phyloP scores from a whole-genome alignment of 2,113 vertebrate genomes.

The Erythrolamprus reginae region DNA sequence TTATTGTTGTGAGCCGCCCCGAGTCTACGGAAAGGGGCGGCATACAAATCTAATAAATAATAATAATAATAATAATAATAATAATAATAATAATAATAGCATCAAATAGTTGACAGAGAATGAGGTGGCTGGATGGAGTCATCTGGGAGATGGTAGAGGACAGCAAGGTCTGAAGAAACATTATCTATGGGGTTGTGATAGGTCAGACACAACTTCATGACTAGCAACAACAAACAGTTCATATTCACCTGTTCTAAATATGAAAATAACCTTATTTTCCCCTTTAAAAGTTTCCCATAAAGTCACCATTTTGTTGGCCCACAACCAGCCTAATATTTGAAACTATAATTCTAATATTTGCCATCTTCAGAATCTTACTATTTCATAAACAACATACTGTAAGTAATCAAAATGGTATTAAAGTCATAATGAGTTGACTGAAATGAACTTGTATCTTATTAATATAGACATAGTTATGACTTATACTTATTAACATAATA shows the following conservation, averaged over 20 bases:
- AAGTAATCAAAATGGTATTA: conserved; percentile 41
- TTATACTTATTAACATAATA: conserved; percentile 31
- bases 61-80: no score
- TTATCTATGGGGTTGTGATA: no score
- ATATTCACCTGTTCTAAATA: neutral
- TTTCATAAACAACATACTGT: conserved; percentile 41
- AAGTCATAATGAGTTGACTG: conserved; percentile 30
- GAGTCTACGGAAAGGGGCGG: no score
- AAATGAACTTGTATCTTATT: conserved; percentile 37
- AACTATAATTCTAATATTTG: neutral
- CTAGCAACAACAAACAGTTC: no score
- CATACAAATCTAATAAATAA: no score
- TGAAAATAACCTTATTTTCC: neutral
- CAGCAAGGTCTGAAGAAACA: no score
- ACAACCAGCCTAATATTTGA: neutral
- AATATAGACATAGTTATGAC: conserved; percentile 38
- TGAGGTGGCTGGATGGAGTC: no score
- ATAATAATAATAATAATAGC: no score
- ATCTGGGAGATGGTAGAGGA: no score
- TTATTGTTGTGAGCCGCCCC: no score
- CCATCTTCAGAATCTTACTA: neutral
- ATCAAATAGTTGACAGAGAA: neutral
- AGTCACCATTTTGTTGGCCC: neutral
- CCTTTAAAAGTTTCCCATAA: neutral
- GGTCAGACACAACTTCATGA: no score